Base-by-base conservation (phyloP, 53 echinoderm and acorn worm genomes). In the Crossaster papposus region DNA sequence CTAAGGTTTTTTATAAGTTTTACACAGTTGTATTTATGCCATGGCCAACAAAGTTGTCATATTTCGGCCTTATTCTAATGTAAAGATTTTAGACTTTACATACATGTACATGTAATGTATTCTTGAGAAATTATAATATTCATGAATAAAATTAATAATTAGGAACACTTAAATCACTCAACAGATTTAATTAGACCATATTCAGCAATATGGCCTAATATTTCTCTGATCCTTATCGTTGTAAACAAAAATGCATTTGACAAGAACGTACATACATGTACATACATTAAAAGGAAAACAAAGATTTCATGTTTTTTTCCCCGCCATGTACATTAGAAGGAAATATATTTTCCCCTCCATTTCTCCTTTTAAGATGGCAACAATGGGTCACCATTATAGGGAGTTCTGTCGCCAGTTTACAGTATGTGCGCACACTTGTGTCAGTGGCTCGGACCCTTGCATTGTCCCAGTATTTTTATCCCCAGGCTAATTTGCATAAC, bases 401-500 rank as follows among this genome's bases (percentile, higher is more conserved):
- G 68, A 28, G 24, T 28, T 68, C 68, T 9, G 28, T 68, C 68
- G 68, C 68, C 18, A 52, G 20, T 54, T 54, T 81, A 20, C 62
- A 68, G 65, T 36, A 82, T 65, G n/a, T n/a, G 36, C n/a, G 38
- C 36, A 24, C 15, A 82, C 82, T 65, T 82, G 82, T 38, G 82
- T 82, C 82, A 82, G 30, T 35, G 36, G 30, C 38, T 82, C 82
- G 6, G 68, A 24, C 68, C 0, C 52, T 4, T 37, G 14, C 82
- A 82, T 82, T 82, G 82, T 82, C 82, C 37, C 36, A 33, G 33
- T 34, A 35, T 73, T 65, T 68, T 68, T 68, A 65, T 82, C 82
- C 68, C 70, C 68, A n/a, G 82, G 82, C 82, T 81, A 68, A 65
- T 82, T 68, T 82, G 82, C 82, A 82, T 82, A 44, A 82, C 82